Conservation (phyloP, 1,140 invertebrate species). For the Rhyzopertha dominica region DNA sequence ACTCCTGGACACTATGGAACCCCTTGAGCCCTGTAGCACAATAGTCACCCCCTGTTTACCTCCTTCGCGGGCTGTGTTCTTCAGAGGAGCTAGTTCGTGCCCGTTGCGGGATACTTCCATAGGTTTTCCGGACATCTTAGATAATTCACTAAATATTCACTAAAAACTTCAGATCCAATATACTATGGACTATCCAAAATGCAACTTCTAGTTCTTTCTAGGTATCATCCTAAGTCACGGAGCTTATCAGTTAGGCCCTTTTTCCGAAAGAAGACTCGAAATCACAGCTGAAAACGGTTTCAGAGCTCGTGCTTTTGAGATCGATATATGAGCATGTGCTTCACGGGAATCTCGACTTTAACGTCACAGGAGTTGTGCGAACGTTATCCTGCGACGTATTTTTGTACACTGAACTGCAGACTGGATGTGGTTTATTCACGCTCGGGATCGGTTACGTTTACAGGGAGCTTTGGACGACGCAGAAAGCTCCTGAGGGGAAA, state of each 20-base stretch:
- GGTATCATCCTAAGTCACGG: constrained; percentile 17
- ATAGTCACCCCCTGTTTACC: constrained; percentile 60
- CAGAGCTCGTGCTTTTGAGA: too few species aligned
- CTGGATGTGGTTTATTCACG: constrained; percentile 3
- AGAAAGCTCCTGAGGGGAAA: constrained; percentile 10
- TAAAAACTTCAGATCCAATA: constrained; percentile 4
- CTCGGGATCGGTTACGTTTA: constrained; percentile 1
- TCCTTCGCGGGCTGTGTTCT: constrained; percentile 52
- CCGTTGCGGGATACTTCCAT: constrained; percentile 58
- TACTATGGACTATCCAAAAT: constrained; percentile 2
- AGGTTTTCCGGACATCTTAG: constrained; percentile 38
- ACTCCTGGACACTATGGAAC: constrained; percentile 49
- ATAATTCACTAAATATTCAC: constrained; percentile 2
- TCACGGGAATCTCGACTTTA: constrained; percentile 12
- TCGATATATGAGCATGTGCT: not conserved
- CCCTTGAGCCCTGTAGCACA: constrained; percentile 52
- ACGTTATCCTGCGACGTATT: not conserved
- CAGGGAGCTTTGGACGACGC: constrained; percentile 2
- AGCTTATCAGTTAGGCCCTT: not conserved
- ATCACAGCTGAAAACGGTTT: too few species aligned
- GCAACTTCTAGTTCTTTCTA: not conserved
- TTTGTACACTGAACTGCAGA: constrained; percentile 5
- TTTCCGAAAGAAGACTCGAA: too few species aligned
- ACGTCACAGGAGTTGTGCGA: not conserved
- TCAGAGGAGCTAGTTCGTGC: constrained; percentile 72